Conservation (phyloP, 2,888 invertebrate genomes). For the Spicauda simplicius region DNA sequence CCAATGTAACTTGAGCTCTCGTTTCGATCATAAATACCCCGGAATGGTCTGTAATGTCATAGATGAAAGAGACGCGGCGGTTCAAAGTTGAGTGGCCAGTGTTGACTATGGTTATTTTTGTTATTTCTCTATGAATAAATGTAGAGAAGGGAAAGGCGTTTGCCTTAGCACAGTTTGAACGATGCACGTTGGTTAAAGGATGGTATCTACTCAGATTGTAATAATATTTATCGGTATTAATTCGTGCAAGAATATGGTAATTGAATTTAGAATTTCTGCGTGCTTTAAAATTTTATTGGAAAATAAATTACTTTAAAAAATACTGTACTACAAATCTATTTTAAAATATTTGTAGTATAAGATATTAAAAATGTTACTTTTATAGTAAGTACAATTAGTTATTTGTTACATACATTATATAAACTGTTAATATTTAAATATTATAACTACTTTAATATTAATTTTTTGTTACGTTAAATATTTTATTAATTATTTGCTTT, state of each 20-base stretch:
- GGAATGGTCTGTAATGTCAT: slow-evolving; percentile 28
- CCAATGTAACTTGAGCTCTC: slow-evolving; percentile 58
- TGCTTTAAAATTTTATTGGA: too few species aligned
- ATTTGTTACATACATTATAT: too few species aligned
- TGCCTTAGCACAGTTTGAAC: slow-evolving; percentile 81
- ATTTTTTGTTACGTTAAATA: too few species aligned
- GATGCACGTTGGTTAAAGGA: slow-evolving; percentile 63
- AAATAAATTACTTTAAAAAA: too few species aligned
- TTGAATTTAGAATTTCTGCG: slow-evolving; percentile 18
- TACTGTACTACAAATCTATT: too few species aligned
- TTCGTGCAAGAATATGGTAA: slow-evolving; percentile 38
- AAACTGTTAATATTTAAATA: too few species aligned
- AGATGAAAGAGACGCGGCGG: slow-evolving; percentile 45
- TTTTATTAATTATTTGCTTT: too few species aligned
- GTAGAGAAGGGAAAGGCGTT: slow-evolving; percentile 82
- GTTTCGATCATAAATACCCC: slow-evolving; percentile 46
- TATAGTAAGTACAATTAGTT: too few species aligned
- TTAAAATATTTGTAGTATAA: too few species aligned
- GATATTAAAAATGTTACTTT: too few species aligned
- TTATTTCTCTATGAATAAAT: slow-evolving; percentile 84
- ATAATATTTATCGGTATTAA: slow-evolving; percentile 52
- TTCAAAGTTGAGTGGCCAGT: slow-evolving; percentile 56
- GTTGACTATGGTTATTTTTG: slow-evolving; percentile 81
- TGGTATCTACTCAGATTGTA: slow-evolving; percentile 58
- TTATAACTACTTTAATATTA: too few species aligned